phyloP scores from a whole-genome alignment of 2,797 vertebrate species.

The Fistularia tabacaria region DNA sequence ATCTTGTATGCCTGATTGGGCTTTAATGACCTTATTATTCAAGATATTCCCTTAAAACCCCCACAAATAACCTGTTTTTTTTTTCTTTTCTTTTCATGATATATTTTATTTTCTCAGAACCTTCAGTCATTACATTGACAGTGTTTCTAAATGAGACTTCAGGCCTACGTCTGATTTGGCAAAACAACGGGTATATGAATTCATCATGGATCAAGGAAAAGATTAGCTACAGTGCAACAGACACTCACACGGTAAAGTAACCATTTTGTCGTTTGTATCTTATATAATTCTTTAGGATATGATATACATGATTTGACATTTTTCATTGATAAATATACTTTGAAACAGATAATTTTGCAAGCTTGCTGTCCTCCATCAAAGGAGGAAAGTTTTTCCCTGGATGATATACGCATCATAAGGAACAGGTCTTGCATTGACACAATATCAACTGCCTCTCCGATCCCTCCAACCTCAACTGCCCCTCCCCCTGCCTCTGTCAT shows the following conservation, averaged over 20 bases:
- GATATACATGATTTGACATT: neutral
- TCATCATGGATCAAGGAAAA: slow-evolving; percentile 54
- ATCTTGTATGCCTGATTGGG: too few relatives aligned
- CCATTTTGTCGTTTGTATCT: too few relatives aligned
- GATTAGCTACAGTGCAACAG: slow-evolving; percentile 67
- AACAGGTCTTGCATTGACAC: slow-evolving; percentile 48
- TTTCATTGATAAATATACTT: neutral
- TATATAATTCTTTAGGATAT: too few relatives aligned
- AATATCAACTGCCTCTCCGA: slow-evolving; percentile 55
- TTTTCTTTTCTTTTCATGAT: slow-evolving; percentile 10
- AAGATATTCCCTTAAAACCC: too few relatives aligned
- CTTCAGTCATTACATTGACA: slow-evolving; percentile 43
- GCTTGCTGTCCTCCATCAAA: accelerated
- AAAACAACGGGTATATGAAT: slow-evolving; percentile 35
- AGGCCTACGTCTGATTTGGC: slow-evolving; percentile 57
- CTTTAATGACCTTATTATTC: too few relatives aligned
- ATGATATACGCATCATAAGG: slow-evolving; percentile 69
- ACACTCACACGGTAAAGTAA: slow-evolving; percentile 62
- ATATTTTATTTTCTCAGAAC: slow-evolving; percentile 13
- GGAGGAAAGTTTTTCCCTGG: slow-evolving; percentile 50
- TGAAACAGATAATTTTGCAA: slow-evolving; percentile 70
- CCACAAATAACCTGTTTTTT: too few relatives aligned
- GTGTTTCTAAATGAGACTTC: slow-evolving; percentile 66
- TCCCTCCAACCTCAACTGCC: slow-evolving; percentile 53
- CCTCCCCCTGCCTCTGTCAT: slow-evolving; percentile 51